Evolutionary conservation across 2,113 vertebrate species (phyloP), one percentile per base, ranked within the genome.

Genomic region (Microcebus griseorufus): DNA sequence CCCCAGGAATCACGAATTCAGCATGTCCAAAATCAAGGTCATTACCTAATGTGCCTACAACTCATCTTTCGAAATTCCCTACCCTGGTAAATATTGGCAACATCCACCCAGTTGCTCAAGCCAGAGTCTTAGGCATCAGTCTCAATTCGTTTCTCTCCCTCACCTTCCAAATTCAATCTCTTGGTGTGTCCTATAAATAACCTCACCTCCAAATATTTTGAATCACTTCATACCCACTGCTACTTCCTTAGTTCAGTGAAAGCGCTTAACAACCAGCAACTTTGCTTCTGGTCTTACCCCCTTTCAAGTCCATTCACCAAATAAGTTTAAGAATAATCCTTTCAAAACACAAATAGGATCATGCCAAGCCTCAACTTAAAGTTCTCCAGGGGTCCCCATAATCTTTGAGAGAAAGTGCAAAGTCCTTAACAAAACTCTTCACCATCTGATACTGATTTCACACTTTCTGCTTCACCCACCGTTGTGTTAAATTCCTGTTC

Each of bases 281-380:
- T 82, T 55, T 88, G 51, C 70, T 53, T 88, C 69, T 53, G 53
- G 1, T 82, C 69, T 92, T 88, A 27, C 16, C 53, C 22, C 16
- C 53, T 82, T 70, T 64, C 51, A 45, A 83, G n/a, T 88, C 62
- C 45, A 78, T 83, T 93, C 58, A 55, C 20, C 89, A 91, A 95
- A 80, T 17, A 90, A 76, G n/a, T 75, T 13, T 9, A 93, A 58
- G 42, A 78, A 32, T 72, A 79, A 65, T 88, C 45, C 55, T 51
- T 72, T 22, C 53, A 82, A 83, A 90, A 91, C 1, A 39, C 32
- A 88, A 69, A 82, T 48, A 12, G 37, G 18, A 70, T 88, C 53
- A 58, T 39, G 25, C 6, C 60, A 37, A 83, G n/a, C 45, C 12
- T 70, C 79, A 70, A 32, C 22, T 78, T 78, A 70, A 83, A 78